Conservation (phyloP, 2,797 vertebrate genomes). For the Eremophila alpestris region DNA sequence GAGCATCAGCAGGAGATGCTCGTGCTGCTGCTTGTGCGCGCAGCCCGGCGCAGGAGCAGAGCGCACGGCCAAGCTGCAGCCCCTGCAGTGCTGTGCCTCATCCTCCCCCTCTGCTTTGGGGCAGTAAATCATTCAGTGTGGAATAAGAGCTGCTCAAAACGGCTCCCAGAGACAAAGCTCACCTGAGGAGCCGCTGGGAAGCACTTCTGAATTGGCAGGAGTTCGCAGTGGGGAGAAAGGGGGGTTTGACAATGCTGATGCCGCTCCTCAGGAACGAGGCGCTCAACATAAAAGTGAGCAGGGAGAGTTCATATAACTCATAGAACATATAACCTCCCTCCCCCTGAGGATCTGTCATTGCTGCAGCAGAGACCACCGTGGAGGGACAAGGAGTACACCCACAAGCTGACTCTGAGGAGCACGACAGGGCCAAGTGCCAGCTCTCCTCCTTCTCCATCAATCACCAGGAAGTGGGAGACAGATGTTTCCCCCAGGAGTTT, state of each 20-base stretch:
- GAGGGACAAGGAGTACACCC: neutral
- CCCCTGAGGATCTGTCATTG: neutral
- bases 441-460: slow-evolving; percentile 30
- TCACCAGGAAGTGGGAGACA: neutral
- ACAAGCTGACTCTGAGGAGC: neutral
- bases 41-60: neutral
- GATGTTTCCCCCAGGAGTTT: neutral
- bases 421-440: neutral
- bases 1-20: neutral
- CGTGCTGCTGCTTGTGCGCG: accelerated
- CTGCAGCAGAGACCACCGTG: slow-evolving; percentile 26
- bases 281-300: neutral
- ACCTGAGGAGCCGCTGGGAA: neutral
- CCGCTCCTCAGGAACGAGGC: neutral
- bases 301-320: neutral
- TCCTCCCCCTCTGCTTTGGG: neutral
- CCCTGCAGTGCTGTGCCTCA: neutral
- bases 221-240: neutral
- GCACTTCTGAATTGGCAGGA: neutral
- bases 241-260: accelerated
- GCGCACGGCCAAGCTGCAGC: neutral
- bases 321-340: neutral
- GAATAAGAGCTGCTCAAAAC: neutral
- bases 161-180: neutral
- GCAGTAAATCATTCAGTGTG: neutral